These are phyloP conservation scores for Epizoanthus illoricatus DNA, from an alignment of 92 coral and sea anemone species.

Conservation along the genomic window DNA sequence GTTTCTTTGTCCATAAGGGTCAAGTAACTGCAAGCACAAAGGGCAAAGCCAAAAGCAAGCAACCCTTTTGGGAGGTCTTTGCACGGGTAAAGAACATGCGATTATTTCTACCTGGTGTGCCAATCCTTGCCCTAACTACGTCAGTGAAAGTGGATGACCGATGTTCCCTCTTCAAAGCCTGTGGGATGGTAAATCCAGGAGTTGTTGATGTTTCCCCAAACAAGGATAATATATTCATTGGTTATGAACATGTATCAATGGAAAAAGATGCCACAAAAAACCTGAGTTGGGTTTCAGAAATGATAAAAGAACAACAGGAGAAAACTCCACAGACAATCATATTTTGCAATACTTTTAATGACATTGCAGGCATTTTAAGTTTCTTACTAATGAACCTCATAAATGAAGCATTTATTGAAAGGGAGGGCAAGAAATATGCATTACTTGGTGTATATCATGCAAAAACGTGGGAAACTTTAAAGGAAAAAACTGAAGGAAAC, in stretches of 20 bases:
- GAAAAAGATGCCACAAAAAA: not conserved
- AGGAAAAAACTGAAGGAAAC: constrained; percentile 34
- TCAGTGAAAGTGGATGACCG: constrained; percentile 41
- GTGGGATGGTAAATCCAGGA: constrained; percentile 41
- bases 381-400: constrained; percentile 38
- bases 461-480: constrained; percentile 41
- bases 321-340: constrained; percentile 40
- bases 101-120: constrained; percentile 30
- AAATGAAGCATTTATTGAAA: constrained; percentile 26
- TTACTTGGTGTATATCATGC: constrained; percentile 44
- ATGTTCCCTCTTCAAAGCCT: constrained; percentile 29
- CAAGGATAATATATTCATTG: constrained; percentile 42
- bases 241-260: not conserved
- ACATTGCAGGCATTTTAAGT: constrained; percentile 31
- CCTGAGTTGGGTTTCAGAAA: constrained; percentile 24
- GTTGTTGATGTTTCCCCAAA: constrained; percentile 41
- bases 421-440: not conserved
- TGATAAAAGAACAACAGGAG: constrained; percentile 19
- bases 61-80: constrained; percentile 45
- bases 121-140: constrained; percentile 44
- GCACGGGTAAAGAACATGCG: constrained; percentile 34
- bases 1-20: not conserved
- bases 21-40: constrained; percentile 3
- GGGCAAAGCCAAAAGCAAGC: constrained; percentile 4
- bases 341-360: constrained; percentile 46